Percentiles rank a stretch among this genome's conserved stretches.
phyloP scores from a whole-genome alignment of 2,888 invertebrate species.

The Lamellibrachia columna region DNA sequence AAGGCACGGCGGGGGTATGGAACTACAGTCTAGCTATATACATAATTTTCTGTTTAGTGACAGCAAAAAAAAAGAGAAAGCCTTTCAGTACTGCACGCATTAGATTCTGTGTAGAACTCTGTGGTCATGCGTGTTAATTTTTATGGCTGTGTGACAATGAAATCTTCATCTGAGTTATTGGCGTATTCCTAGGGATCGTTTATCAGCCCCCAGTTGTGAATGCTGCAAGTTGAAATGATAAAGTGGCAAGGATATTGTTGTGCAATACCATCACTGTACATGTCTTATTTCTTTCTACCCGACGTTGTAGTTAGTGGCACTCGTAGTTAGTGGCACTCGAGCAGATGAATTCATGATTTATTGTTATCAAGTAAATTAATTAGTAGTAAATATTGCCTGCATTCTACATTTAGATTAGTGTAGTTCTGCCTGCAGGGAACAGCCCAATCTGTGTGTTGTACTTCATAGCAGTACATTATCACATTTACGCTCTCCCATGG shows the following conservation, averaged over 20 bases:
- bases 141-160: not conserved
- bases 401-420: not conserved
- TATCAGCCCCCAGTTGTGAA: not conserved
- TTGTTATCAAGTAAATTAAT: slow-evolving; percentile 8
- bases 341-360: not conserved
- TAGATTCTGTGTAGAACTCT: not conserved
- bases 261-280: not conserved
- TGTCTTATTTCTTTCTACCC: not conserved
- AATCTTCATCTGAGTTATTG: not conserved
- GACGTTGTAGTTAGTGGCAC: not conserved
- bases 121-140: not conserved
- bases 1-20: not conserved
- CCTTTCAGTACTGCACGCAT: not conserved
- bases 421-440: not conserved
- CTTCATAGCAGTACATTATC: not conserved
- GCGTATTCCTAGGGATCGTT: not conserved
- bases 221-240: not conserved
- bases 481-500: no score
- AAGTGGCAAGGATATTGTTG: not conserved
- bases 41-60: not conserved
- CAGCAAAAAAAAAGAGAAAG: not conserved
- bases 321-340: not conserved
- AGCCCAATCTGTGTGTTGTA: not conserved
- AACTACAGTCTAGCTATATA: not conserved
- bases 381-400: not conserved